phyloP scores from a whole-genome alignment of 2,113 vertebrate genomes.

The Sceloporus undulatus region DNA sequence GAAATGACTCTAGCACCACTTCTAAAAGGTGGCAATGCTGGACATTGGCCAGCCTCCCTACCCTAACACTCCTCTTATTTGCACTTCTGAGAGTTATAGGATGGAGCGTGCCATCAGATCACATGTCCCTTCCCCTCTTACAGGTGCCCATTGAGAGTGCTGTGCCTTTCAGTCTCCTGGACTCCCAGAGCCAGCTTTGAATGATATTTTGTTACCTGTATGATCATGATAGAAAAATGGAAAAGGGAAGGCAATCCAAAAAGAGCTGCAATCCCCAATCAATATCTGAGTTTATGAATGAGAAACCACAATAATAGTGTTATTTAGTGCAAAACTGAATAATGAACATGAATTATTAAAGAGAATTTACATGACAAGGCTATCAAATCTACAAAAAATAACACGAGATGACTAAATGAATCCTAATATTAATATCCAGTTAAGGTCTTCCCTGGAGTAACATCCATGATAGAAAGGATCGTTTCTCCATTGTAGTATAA shows the following conservation, averaged over 20 bases:
- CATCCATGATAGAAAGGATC: neutral
- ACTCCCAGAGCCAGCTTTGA: neutral
- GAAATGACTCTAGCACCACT: neutral
- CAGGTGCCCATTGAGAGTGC: neutral
- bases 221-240: neutral
- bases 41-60: neutral
- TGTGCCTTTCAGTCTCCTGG: neutral
- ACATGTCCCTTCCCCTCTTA: neutral
- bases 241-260: neutral
- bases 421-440: neutral
- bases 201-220: no score
- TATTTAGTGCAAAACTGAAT: neutral
- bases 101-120: neutral
- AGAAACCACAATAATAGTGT: no score
- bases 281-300: neutral
- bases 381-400: neutral
- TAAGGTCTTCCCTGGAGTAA: neutral
- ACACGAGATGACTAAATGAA: neutral
- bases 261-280: no score
- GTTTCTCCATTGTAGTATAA: neutral
- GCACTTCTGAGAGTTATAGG: no score
- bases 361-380: neutral
- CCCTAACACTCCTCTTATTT: no score
- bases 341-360: neutral
- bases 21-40: neutral